Conservation (phyloP, 2,888 invertebrate species). For the Actias luna region DNA sequence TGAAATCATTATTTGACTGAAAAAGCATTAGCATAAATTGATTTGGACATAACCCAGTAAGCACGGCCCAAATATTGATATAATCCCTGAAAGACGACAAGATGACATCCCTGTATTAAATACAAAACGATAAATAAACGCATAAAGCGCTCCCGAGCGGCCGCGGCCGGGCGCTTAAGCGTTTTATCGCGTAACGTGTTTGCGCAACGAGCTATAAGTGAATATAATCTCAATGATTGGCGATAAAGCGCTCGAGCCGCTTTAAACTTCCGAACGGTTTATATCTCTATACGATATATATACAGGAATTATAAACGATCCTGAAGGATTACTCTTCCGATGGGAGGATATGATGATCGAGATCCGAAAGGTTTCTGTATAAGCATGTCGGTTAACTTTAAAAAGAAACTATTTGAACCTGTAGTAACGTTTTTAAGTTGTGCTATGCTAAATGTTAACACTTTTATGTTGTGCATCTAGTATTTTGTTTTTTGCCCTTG, state of each 20-base stretch:
- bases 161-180: not conserved
- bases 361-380: not conserved
- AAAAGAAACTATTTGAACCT: too few relatives aligned
- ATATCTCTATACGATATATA: not conserved
- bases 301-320: not conserved
- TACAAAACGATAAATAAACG: slow-evolving; percentile 7
- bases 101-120: not conserved
- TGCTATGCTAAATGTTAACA: too few relatives aligned
- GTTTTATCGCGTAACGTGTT: slow-evolving; percentile 9
- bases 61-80: too few relatives aligned
- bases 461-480: too few relatives aligned
- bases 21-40: too few relatives aligned
- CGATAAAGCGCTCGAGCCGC: slow-evolving; percentile 7
- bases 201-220: slow-evolving; percentile 9
- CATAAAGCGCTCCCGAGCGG: not conserved
- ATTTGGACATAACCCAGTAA: too few relatives aligned
- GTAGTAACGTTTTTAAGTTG: too few relatives aligned
- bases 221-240: slow-evolving; percentile 11
- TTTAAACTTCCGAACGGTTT: slow-evolving; percentile 10
- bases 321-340: not conserved
- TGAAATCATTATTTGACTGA: too few relatives aligned
- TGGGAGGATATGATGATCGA: not conserved
- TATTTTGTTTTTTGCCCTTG: too few relatives aligned
- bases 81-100: not conserved
- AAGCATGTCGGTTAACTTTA: too few relatives aligned